Evolutionary conservation across 1,140 invertebrate species (phyloP).

Genomic region (Panagrolaimus sp.): DNA sequence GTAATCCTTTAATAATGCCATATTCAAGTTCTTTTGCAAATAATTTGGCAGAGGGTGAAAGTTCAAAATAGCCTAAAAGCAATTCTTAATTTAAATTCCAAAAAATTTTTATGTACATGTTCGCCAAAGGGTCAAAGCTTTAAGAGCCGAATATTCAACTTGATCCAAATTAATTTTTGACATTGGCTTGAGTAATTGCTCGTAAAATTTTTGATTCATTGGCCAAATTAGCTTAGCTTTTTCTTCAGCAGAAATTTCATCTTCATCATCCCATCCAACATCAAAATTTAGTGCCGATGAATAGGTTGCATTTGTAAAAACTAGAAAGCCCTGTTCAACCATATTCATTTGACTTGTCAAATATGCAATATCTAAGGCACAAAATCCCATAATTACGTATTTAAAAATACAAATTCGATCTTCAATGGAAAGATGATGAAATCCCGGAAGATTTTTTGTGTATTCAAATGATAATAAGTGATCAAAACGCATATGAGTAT

Average conservation of each 20-base stretch:
- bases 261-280: conserved; percentile 7
- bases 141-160: not conserved
- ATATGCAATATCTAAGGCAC: conserved; percentile 11
- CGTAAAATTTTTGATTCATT: not conserved
- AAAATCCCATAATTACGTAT: conserved; percentile 6
- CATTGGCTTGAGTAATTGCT: conserved; percentile 3
- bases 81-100: not conserved
- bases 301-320: conserved; percentile 6
- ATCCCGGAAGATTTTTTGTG: conserved; percentile 10
- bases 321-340: not conserved
- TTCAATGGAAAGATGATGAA: not conserved
- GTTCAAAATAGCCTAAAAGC: conserved; percentile 11
- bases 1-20: conserved; percentile 5
- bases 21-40: conserved; percentile 8
- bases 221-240: not conserved
- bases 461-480: conserved; percentile 6
- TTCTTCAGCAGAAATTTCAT: not conserved
- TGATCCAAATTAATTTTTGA: not conserved
- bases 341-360: not conserved
- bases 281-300: not conserved
- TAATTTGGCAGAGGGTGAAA: not conserved
- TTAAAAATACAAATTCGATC: conserved; percentile 5
- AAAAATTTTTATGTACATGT: not conserved
- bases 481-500: conserved; percentile 4
- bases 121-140: not conserved